Conservation (phyloP, 2,888 invertebrate species). For the Auanema freiburgensis region DNA sequence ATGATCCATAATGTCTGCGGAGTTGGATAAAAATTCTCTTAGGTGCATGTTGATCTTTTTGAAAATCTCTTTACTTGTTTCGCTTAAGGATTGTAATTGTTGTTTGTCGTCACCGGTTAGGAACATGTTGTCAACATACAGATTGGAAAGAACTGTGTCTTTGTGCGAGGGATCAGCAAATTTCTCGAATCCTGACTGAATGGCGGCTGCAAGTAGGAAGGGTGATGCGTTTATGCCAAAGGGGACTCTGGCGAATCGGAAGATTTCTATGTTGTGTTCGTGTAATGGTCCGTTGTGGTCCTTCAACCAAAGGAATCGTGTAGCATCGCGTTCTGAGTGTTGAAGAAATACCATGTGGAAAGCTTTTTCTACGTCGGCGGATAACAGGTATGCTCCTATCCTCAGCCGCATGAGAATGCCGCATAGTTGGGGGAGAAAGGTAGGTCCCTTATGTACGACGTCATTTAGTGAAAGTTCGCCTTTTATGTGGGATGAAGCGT, state of each 20-base stretch:
- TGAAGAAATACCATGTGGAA: conserved; percentile 23
- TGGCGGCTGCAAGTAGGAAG: conserved; percentile 20
- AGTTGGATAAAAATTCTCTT: conserved; percentile 11
- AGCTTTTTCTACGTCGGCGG: no score
- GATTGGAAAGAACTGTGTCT: neutral
- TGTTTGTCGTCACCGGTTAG: neutral
- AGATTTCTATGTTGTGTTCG: conserved; percentile 14
- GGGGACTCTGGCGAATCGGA: conserved; percentile 20
- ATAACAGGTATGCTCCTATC: conserved; percentile 30
- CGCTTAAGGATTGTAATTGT: no score
- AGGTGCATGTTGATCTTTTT: neutral
- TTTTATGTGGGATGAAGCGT: conserved; percentile 2
- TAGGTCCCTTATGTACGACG: neutral
- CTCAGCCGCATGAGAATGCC: conserved; percentile 15
- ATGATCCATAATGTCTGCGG: neutral
- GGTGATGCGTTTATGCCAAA: conserved; percentile 21
- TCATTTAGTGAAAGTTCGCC: conserved; percentile 5
- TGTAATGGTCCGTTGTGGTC: neutral
- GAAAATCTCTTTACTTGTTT: conserved; percentile 1
- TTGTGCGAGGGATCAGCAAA: neutral
- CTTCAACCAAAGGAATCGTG: conserved; percentile 23
- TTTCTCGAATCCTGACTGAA: conserved; percentile 22
- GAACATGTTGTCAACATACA: conserved; percentile 16
- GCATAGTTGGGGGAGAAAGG: neutral
- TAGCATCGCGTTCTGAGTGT: conserved; percentile 21